Base-by-base conservation (phyloP, 2,113 vertebrate genomes). In the Recurvirostra avosetta region DNA sequence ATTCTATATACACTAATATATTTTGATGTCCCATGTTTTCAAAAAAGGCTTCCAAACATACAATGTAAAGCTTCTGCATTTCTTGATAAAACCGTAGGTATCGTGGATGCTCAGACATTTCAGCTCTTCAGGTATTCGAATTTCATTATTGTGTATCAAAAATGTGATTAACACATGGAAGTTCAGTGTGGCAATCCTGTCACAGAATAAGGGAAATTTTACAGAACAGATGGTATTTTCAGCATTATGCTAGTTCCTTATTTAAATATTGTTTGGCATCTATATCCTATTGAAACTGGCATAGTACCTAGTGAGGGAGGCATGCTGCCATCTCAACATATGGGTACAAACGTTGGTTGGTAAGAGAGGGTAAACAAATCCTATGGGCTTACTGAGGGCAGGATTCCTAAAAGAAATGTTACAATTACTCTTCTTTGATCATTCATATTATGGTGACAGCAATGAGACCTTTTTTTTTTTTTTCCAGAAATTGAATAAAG, bases 241-340 rank as follows among this genome's bases (percentile, higher is more conserved):
- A 95, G 94, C 95, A 92, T 97, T 94, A 92, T 94, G 94, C 70
- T 93, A 94, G 88, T 81, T 96, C 95, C 94, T 97, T 93, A 96
- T 97, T 97, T 93, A 96, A 96, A 96, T 93, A 96, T 78, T 94
- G 94, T 95, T 96, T 97, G 97, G 97, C 96, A 97, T 94, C 95
- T 93, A 96, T 97, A 96, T 81, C 92, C 94, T 88, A 94, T 61
- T 96, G 94, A 92, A 97, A 97, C 88, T 96, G 92, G 95, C 94
- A 96, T 89, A 81, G 61, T 84, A 89, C 49, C 79, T 88, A 70
- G 87, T 75, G 91, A 93, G 52, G 19, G 95, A 95, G 96, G 95
- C 95, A 96, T 67, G 65, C 73, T 97, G 97, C 97, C 96, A 97
- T 97, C 96, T 96, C 94, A 97, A 96, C 97, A 97, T 97, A 96